These are phyloP conservation scores for Cosmopolites sordidus DNA, from an alignment of 2,888 invertebrate genomes.

Conservation along the genomic window DNA sequence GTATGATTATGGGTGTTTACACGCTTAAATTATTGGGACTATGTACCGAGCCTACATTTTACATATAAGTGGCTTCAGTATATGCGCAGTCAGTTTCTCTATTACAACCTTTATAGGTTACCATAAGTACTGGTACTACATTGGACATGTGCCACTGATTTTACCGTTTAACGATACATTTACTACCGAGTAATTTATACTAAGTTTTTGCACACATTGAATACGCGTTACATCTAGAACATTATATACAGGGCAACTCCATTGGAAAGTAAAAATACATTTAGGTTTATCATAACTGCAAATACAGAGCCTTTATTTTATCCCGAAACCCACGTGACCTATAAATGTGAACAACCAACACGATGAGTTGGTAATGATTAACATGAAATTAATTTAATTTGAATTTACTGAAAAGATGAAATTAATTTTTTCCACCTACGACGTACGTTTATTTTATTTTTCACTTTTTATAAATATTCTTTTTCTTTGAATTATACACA, in stretches of 20 bases:
- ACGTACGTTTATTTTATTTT: too few relatives aligned
- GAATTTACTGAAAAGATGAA: too few relatives aligned
- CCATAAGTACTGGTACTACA: neutral
- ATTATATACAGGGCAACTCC: slow-evolving; percentile 8
- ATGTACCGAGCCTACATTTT: neutral
- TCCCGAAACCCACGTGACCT: too few relatives aligned
- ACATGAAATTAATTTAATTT: too few relatives aligned
- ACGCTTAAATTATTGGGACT: neutral
- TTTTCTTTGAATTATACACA: too few relatives aligned
- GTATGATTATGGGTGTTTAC: neutral
- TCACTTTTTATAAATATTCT: too few relatives aligned
- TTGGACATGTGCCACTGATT: slow-evolving; percentile 1
- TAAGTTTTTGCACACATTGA: slow-evolving; percentile 6
- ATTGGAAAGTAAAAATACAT: too few relatives aligned
- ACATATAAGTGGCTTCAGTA: neutral
- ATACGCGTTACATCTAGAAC: slow-evolving; percentile 10
- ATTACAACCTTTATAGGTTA: slow-evolving; percentile 1
- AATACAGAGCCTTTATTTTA: too few relatives aligned
- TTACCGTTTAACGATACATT: neutral
- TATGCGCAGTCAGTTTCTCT: slow-evolving; percentile 3
- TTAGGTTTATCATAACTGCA: too few relatives aligned
- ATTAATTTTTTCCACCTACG: too few relatives aligned
- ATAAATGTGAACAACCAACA: too few relatives aligned
- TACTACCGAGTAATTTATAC: neutral
- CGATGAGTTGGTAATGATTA: too few relatives aligned